A percentile compares a stretch with the other conserved stretches of the same genome.
Evolutionary conservation across 2,888 invertebrate species (phyloP).

Genomic region (Lissocephala sabroskyi): DNA sequence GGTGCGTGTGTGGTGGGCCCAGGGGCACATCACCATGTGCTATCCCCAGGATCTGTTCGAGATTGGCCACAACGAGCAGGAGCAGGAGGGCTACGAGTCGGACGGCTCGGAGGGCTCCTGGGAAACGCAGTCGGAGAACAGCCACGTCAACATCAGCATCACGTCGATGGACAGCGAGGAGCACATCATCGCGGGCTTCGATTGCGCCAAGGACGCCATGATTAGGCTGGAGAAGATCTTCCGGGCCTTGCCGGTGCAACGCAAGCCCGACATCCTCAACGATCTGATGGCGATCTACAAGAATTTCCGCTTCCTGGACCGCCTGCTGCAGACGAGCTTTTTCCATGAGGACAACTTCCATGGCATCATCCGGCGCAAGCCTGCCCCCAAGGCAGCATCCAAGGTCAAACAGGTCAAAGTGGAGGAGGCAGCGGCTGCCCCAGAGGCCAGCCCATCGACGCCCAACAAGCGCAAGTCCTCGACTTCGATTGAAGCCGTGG

Average conservation of each 20-base stretch:
- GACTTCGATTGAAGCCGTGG: slow-evolving; percentile 36
- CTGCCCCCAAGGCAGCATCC: background rate
- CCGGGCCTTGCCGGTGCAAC: slow-evolving; percentile 82
- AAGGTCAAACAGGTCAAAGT: no score
- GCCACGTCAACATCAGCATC: slow-evolving; percentile 54
- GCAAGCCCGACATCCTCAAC: slow-evolving; percentile 84
- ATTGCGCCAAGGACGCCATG: slow-evolving; percentile 83
- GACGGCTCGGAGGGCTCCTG: slow-evolving; percentile 84
- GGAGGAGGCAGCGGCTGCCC: no score
- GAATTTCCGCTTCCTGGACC: slow-evolving; percentile 89
- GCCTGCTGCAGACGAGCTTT: slow-evolving; percentile 87
- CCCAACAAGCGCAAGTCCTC: slow-evolving; percentile 51
- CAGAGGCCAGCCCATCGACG: slow-evolving; percentile 16
- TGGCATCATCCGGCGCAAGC: slow-evolving; percentile 79
- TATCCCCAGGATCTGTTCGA: slow-evolving; percentile 94
- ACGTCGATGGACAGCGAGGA: slow-evolving; percentile 74
- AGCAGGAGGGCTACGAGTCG: slow-evolving; percentile 73
- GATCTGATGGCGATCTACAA: slow-evolving; percentile 87
- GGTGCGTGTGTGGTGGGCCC: slow-evolving; percentile 95
- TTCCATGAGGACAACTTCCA: slow-evolving; percentile 88
- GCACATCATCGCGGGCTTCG: slow-evolving; percentile 83
- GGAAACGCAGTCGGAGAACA: slow-evolving; percentile 84
- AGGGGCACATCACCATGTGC: slow-evolving; percentile 87
- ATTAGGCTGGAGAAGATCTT: slow-evolving; percentile 85
- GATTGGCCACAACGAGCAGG: slow-evolving; percentile 81